These are phyloP conservation scores for Thalassarche chlororhynchos DNA, from an alignment of 2,113 vertebrate species.

Conservation along the genomic window DNA sequence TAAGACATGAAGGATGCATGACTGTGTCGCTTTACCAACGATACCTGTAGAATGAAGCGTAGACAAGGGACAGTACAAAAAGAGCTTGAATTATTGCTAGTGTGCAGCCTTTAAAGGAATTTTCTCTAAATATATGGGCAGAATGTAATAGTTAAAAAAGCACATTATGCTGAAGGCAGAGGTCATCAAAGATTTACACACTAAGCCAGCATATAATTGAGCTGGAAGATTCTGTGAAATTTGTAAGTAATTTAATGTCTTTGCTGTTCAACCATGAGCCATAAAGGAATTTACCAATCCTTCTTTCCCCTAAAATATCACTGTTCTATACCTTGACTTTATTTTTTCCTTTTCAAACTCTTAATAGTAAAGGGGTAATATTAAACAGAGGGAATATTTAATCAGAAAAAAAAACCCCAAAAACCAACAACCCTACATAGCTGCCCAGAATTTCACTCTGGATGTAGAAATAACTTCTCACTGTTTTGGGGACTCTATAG, in stretches of 20 bases:
- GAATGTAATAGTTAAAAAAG: not conserved
- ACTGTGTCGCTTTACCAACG: not conserved
- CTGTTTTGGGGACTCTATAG: not conserved
- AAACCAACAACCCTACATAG: fast-evolving
- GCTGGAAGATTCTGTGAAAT: not conserved
- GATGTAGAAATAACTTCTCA: not conserved
- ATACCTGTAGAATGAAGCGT: not conserved
- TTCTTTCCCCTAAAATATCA: not conserved
- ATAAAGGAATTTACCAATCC: not conserved
- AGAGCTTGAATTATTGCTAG: not conserved
- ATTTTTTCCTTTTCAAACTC: not conserved
- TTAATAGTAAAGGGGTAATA: not conserved
- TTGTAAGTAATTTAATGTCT: not conserved
- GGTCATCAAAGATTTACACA: not conserved
- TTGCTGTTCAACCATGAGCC: not conserved
- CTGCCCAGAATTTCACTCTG: not conserved
- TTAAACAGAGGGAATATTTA: not conserved
- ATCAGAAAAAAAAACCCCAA: not conserved
- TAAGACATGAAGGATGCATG: not conserved
- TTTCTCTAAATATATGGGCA: not conserved
- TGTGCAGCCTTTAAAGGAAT: not conserved
- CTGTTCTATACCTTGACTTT: not conserved
- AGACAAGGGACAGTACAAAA: not conserved
- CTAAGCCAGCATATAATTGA: not conserved
- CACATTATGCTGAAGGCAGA: not conserved